Evolutionary conservation across 2,797 vertebrate species (phyloP), one percentile per base, ranked within the genome.

Genomic region (Pipistrellus pipistrellus): DNA sequence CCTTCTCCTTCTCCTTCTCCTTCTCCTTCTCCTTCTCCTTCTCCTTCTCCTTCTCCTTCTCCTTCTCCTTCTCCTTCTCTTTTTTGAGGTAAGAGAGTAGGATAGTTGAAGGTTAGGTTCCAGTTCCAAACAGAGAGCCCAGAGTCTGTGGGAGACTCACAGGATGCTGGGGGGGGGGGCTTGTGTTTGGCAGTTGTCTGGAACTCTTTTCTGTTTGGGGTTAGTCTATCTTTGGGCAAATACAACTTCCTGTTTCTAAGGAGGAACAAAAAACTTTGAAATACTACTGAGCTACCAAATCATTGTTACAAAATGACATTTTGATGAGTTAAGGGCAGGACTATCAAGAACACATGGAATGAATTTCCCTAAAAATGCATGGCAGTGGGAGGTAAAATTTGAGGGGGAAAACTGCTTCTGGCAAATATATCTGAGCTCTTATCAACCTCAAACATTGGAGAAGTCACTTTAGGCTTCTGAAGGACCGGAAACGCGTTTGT

Each of bases 361-460:
- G 21, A 30, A 93, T 94, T 88, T 94, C 69, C 38, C 87, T 80
- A 91, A 95, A 91, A 96, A 83, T 71, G 77, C 73, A 66, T 20
- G 2, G 44, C 27, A 30, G 32, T 53, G 17, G 14, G 66, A 68
- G 44, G 44, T 87, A 68, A 87, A 94, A 94, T n/a, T 30, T 73
- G 92, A 90, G 35, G 68, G 41, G 10, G 38, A 89, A 76, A n/a
- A 72, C 8, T 86, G 46, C n/a, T 90, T 84, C 66, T 59, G 68
- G 44, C 64, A 77, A 93, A 55, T 35, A 66, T 8, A 55, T 17
- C 20, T 53, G 48, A 44, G 55, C 68, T 89, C 76, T 75, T 55
- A 32, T 62, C 30, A 81, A 71, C 59, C 48, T 91, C 71, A 71
- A 92, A 72, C n/a, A 77, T 64, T 38, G 76, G 38, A 25, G 44